Conservation (phyloP, 2,113 vertebrate species). For the Lepisosteus osseus region DNA sequence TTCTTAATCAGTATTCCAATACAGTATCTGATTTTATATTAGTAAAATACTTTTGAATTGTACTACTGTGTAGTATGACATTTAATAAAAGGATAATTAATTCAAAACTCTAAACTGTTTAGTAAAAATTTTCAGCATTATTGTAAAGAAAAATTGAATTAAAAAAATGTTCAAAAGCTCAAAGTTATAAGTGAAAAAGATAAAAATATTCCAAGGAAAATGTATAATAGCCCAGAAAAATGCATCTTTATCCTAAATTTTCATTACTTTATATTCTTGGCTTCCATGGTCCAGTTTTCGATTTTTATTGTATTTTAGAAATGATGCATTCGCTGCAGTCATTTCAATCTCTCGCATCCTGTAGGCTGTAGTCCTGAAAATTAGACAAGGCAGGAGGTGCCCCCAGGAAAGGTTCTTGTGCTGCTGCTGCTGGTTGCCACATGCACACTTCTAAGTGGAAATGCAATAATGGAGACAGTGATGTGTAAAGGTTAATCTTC, state of each 20-base stretch:
- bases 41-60: too few relatives aligned
- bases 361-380: not conserved
- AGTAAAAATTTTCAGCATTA: too few relatives aligned
- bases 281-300: not conserved
- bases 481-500: conserved; percentile 65
- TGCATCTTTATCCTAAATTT: conserved; percentile 13
- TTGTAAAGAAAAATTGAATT: too few relatives aligned
- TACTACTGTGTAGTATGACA: too few relatives aligned
- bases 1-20: too few relatives aligned
- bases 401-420: conserved; percentile 16
- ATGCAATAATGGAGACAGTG: conserved; percentile 36
- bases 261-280: not conserved
- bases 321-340: not conserved
- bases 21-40: too few relatives aligned
- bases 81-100: too few relatives aligned
- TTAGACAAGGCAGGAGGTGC: conserved; percentile 14
- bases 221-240: too few relatives aligned
- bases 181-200: too few relatives aligned
- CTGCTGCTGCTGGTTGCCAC: conserved; percentile 29
- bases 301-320: not conserved
- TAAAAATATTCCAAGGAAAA: too few relatives aligned
- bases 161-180: too few relatives aligned
- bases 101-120: too few relatives aligned
- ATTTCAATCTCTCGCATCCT: not conserved
- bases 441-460: conserved; percentile 23